Base-by-base conservation (phyloP, 2,888 invertebrate species). In the Rhaphigaster nebulosa region DNA sequence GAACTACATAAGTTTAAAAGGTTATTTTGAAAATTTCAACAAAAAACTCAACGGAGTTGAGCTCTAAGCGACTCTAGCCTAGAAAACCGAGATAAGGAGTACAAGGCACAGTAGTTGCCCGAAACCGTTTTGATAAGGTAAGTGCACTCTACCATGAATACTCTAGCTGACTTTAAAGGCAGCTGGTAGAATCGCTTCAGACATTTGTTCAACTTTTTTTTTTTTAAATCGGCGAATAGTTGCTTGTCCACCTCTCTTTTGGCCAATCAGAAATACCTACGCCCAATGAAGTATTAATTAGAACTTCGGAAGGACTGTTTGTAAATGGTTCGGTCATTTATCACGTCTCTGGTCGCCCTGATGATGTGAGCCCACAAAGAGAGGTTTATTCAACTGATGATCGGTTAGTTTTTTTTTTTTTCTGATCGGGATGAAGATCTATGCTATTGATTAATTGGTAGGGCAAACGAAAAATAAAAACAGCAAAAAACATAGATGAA, bases 101-200 rank as follows among this genome's bases (percentile, higher is more conserved):
- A 76, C 70, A 76, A 23, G 29, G 20, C 34, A 76, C 70, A 15
- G 34, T 76, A 38, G 70, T 76, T 18, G 8, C 70, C 18, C 12
- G 1, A 8, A 38, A 76, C 70, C 70, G 70, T 76, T 76, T 76
- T 76, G 70, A 76, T 76, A 76, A 76, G 70, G 29, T 38, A 76
- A 76, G 70, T 76, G 70, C 70, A 76, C 38, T 76, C 34, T 76
- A 38, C 34, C 70, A 76, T 76, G 70, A 76, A 76, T 20, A 38
- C 65, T 15, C 65, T 29, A 15, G 29, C 29, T n/a, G 60, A 6
- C 29, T 34, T 65, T 3, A 23, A 65, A 65, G 38, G 38, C 38
- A 76, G 29, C 29, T 29, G 29, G 18, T 76, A 15, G 70, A 76
- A 34, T 0, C 20, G 4, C 20, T 38, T 0, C 20, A 23, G 34